Base-by-base conservation (phyloP, 2,113 vertebrate species). In the Aspiorhynchus laticeps region DNA sequence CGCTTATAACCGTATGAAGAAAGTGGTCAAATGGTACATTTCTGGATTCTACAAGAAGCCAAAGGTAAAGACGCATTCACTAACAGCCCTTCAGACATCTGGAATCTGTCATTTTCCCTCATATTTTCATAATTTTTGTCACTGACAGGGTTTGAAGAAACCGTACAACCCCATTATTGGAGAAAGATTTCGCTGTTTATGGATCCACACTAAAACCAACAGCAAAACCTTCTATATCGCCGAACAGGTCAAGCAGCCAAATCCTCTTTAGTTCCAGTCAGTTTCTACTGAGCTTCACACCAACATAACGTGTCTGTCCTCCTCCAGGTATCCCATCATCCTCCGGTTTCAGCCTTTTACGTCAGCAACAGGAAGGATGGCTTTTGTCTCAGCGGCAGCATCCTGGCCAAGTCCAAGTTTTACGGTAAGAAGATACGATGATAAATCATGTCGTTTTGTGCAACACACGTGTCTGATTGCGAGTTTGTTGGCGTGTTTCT, bases 21-120 rank as follows among this genome's bases (percentile, higher is more conserved):
- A 97, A 93, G 98, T 99, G 86, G 98, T 99, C 84, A 99, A 98
- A 90, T 99, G 98, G 98, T 99, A 99, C 95, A 96, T 99, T 89
- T 99, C 98, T 53, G 98, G 98, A 87, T 99, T 99, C 93, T 99
- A 99, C 94, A 99, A 99, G 93, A 99, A 99, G 92, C 98, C 98
- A 95, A 97, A 99, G 97, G 98, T 99, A 80, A 43, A 41, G 19
- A 38, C 28, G 4, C n/a, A 33, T 26, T 17, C 74, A 48, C 74
- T 4, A 28, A 17, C 24, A 48, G n/a, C 48, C 28, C 33, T 9
- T 56, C 28, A 33, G 28, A 10, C 4, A 2, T 53, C 46, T 51
- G 15, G 31, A 53, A 53, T 78, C 26, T 51, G 28, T 53, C 15
- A 3, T 31, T 33, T 48, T 6, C 3, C 15, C 2, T 53, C 7